Base-by-base conservation (phyloP, 2,113 vertebrate species). In the Elanoides forficatus region DNA sequence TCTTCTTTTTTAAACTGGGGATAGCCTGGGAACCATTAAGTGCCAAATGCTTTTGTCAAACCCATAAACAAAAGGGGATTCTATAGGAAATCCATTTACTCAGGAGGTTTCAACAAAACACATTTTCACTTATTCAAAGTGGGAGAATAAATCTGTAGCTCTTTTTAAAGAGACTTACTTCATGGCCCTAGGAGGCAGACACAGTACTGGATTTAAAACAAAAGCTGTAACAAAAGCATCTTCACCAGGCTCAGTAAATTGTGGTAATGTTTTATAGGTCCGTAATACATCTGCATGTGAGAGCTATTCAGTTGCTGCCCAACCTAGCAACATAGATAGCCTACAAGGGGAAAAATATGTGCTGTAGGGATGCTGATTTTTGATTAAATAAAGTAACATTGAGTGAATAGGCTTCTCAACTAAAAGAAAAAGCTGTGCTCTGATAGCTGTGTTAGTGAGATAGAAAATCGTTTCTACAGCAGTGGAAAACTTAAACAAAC, bases 1-100 rank as follows among this genome's bases (percentile, higher is more conserved):
- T 91, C 62, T 68, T 66, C 18, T 74, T 78, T 90, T 89, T 94
- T 72, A 43, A 96, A 90, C n/a, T 78, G 87, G 19, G 81, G 92
- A 79, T 88, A 92, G 84, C 95, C 96, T 98, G 97, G 97, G 96
- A 98, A 97, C 93, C 93, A 97, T 96, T 97, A 98, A 97, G 67
- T 93, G 90, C 93, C 95, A 97, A 96, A 94, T 72, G 70, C 84
- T 98, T 98, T 97, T 94, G 96, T 95, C 94, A 84, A 95, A 75
- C 85, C 50, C 80, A 94, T 97, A 97, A 97, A 97, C 91, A 97
- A 97, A 96, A 91, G 88, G 72, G 63, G 86, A 94, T 94, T 96
- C 95, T 85, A 85, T 86, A 91, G 95, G 94, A 97, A 98, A 97
- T 88, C 94, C 86, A 92, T 91, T 97, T 96, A 87, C 75, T 95